Percentiles rank a stretch among this genome's conserved stretches.
Evolutionary conservation across 2,113 vertebrate genomes (phyloP).

Genomic region (Rostratula benghalensis): DNA sequence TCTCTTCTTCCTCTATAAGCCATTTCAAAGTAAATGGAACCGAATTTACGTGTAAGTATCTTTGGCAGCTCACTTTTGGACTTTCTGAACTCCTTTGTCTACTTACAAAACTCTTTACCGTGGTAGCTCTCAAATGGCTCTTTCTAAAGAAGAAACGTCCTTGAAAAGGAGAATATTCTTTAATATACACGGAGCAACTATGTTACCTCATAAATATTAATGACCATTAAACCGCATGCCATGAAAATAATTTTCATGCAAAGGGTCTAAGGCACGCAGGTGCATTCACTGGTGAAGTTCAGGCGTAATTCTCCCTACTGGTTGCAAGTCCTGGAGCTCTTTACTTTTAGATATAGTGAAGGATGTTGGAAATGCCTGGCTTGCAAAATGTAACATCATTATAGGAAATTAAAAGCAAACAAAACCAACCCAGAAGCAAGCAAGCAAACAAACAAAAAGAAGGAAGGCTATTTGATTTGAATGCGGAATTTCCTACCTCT

Average conservation of each 20-base stretch:
- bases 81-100: neutral
- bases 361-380: neutral
- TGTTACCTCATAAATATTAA: neutral
- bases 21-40: neutral
- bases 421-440: neutral
- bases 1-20: neutral
- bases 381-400: neutral
- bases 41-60: neutral
- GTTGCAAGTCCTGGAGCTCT: neutral
- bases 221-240: neutral
- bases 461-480: neutral
- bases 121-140: neutral
- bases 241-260: neutral
- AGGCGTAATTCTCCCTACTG: neutral
- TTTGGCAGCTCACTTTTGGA: neutral
- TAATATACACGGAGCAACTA: neutral
- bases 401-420: slow-evolving; percentile 23
- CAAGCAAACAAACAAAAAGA: neutral
- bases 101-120: neutral
- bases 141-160: neutral
- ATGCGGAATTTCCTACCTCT: neutral
- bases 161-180: neutral
- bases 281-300: neutral
- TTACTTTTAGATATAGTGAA: neutral
- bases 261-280: neutral